Conservation (phyloP, 2,888 invertebrate genomes). For the Acrobasis consociella region DNA sequence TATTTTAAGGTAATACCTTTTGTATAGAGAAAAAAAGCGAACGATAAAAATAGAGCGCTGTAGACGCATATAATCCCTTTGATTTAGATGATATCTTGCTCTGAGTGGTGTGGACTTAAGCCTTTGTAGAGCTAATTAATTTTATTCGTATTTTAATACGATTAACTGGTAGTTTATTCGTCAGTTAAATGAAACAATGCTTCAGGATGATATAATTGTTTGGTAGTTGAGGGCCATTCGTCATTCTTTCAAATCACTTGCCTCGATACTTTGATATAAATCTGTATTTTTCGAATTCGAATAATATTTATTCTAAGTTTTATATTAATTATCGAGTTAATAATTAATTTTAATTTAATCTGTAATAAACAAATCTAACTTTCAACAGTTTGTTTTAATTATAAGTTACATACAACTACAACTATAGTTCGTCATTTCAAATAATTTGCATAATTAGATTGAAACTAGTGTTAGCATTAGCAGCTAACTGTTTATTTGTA, state of each 20-base stretch:
- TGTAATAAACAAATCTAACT: too few species aligned
- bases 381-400: too few species aligned
- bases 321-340: neutral
- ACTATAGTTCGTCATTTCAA: too few species aligned
- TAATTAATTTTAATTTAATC: neutral
- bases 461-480: neutral
- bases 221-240: neutral
- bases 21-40: conserved; percentile 50
- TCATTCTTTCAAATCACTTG: neutral
- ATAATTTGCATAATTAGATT: conserved; percentile 13
- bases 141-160: conserved; percentile 42
- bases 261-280: neutral
- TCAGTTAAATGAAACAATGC: conserved; percentile 1
- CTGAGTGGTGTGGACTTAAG: conserved; percentile 36
- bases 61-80: conserved; percentile 54
- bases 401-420: too few species aligned
- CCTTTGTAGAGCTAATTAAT: conserved; percentile 48
- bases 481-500: neutral
- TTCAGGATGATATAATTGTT: neutral
- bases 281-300: too few species aligned
- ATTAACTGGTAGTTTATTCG: conserved; percentile 33
- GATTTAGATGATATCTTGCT: conserved; percentile 48
- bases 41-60: conserved; percentile 50
- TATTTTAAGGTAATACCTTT: conserved; percentile 73
- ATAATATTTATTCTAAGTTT: too few species aligned